A percentile compares a stretch with the other conserved stretches of the same genome.
phyloP scores from a whole-genome alignment of 2,113 vertebrate species.

The Ondatra zibethicus region DNA sequence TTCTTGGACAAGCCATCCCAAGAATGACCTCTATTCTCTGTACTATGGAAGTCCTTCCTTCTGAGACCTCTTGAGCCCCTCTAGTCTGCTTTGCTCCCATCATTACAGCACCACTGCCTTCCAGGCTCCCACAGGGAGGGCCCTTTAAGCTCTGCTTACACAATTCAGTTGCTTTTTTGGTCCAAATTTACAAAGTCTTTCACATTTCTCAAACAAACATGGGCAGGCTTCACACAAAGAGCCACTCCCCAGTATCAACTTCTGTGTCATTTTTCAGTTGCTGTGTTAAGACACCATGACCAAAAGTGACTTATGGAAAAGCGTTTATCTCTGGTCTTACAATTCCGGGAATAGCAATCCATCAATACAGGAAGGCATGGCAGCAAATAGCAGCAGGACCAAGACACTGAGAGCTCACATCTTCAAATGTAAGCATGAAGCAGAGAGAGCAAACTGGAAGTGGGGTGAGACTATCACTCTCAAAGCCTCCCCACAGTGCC shows the following conservation, averaged over 20 bases:
- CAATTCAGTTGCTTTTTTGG: background rate
- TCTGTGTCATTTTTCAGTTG: background rate
- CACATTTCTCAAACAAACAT: background rate
- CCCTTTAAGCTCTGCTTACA: background rate
- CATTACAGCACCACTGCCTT: background rate
- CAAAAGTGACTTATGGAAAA: background rate
- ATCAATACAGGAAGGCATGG: background rate
- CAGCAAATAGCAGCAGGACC: background rate
- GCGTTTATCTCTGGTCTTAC: background rate
- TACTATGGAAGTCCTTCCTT: background rate
- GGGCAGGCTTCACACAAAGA: background rate
- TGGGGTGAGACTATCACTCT: background rate
- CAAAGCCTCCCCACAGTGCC: background rate
- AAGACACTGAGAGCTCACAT: background rate
- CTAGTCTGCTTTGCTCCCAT: background rate
- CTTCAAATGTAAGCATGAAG: background rate
- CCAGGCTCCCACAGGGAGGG: background rate
- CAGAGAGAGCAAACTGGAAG: background rate
- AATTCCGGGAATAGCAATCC: background rate
- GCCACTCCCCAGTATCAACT: background rate
- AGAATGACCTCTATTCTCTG: background rate
- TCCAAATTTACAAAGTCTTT: background rate
- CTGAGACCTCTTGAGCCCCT: background rate
- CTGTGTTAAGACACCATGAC: background rate
- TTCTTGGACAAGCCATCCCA: background rate